phyloP scores from a whole-genome alignment of 2,888 invertebrate species.

The Gymnocheta viridis region DNA sequence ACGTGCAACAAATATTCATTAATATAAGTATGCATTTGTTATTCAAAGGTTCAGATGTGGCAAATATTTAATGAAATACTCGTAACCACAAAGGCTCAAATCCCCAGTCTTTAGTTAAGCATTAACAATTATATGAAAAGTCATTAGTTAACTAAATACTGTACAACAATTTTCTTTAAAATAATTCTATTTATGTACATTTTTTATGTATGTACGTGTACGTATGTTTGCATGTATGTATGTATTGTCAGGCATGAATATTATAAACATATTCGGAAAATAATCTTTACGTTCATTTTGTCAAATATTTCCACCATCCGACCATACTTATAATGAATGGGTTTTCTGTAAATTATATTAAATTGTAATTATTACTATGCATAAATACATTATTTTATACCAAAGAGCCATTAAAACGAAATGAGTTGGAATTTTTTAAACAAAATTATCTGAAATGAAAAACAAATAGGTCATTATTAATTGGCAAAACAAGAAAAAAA shows the following conservation, averaged over 20 bases:
- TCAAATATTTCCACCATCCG: not conserved
- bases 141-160: too few species aligned
- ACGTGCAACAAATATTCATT: conserved; percentile 9
- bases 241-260: not conserved
- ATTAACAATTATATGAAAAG: too few species aligned
- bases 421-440: conserved; percentile 37
- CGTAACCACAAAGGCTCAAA: not conserved
- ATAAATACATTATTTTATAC: conserved; percentile 37
- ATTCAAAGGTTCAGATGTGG: not conserved
- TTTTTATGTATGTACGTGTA: too few species aligned
- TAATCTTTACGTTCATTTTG: not conserved
- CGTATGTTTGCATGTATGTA: not conserved
- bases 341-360: conserved; percentile 2
- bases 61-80: not conserved
- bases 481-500: too few species aligned
- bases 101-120: too few species aligned
- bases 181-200: too few species aligned
- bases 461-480: not conserved
- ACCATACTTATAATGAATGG: not conserved
- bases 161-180: too few species aligned
- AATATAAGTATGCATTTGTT: not conserved
- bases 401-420: conserved; percentile 40
- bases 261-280: too few species aligned
- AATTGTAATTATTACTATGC: conserved; percentile 29
- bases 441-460: conserved; percentile 50